phyloP scores from a whole-genome alignment of 2,113 vertebrate genomes.

The Pomatostomus ruficeps region DNA sequence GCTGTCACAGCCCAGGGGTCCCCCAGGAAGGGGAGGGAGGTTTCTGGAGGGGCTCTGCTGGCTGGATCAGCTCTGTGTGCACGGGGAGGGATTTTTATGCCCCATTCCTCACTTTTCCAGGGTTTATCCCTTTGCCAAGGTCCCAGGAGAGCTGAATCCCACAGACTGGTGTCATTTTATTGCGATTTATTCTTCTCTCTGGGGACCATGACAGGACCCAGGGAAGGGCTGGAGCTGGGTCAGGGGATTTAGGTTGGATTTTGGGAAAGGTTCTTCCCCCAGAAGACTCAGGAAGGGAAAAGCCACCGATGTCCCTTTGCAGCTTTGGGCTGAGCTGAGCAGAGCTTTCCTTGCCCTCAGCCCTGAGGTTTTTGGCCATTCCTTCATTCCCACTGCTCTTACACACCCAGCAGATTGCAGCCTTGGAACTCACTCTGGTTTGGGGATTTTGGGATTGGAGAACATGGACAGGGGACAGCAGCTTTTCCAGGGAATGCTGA shows the following conservation, averaged over 20 bases:
- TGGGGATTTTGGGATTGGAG: neutral
- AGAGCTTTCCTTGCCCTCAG: neutral
- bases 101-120: neutral
- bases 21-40: neutral
- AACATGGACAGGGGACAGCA: neutral
- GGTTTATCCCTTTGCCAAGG: neutral
- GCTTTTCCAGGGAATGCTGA: neutral
- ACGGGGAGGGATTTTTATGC: no score
- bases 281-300: neutral
- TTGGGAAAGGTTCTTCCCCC: neutral
- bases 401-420: neutral
- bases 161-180: accelerated
- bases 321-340: neutral
- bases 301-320: accelerated
- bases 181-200: neutral
- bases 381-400: neutral
- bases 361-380: neutral
- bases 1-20: accelerated
- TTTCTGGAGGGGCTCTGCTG: neutral
- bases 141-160: neutral
- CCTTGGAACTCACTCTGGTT: neutral
- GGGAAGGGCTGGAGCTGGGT: neutral
- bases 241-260: neutral
- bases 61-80: neutral
- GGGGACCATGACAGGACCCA: neutral